Base-by-base conservation (phyloP, 1,140 invertebrate genomes). In the Magallana gigas region DNA sequence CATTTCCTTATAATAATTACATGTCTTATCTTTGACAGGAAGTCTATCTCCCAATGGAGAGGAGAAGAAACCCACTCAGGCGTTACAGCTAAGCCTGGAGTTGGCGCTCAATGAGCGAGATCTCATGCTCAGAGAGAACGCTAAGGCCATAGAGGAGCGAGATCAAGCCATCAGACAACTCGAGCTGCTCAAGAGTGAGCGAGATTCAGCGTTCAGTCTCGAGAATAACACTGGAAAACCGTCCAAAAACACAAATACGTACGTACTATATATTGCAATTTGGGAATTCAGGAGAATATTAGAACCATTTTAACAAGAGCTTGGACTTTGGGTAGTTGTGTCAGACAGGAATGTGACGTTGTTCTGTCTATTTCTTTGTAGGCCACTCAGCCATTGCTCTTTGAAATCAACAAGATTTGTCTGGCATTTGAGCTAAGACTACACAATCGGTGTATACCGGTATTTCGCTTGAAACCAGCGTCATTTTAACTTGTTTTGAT, bases 91-190 rank as follows among this genome's bases (percentile, higher is more conserved):
- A 2, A 92, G 93, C 14, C 91, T 93, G 89, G 93, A 94, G 87
- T 85, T 94, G 23, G 94, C 93, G 12, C 87, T 94, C 12, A 94
- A 94, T 85, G 93, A 94, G 68, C 84, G 94, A 7, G 93, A 94
- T 85, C 91, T 91, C 18, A 92, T 93, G 8, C 64, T 94, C 29
- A 88, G 94, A 14, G 93, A 94, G 68, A 93, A 94, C 57, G 92
- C 93, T 1, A 87, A 90, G 18, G 91, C 93, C 0, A 80, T 92
- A 8, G 91, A 94, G 58, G 93, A 94, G 60, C 86, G 93, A 48
- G 93, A 94, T 84, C 91, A 91, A 23, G 93, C 92, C 2, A 59
- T 94, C 18, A 87, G 94, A 14, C 93, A 94, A 80, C 92, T 94
- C 36, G 92, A 93, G 0, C 87, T 88, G 16, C 90, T 93, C 0